Base-by-base conservation (phyloP, 2,113 vertebrate species). In the Bolborhynchus lineola region DNA sequence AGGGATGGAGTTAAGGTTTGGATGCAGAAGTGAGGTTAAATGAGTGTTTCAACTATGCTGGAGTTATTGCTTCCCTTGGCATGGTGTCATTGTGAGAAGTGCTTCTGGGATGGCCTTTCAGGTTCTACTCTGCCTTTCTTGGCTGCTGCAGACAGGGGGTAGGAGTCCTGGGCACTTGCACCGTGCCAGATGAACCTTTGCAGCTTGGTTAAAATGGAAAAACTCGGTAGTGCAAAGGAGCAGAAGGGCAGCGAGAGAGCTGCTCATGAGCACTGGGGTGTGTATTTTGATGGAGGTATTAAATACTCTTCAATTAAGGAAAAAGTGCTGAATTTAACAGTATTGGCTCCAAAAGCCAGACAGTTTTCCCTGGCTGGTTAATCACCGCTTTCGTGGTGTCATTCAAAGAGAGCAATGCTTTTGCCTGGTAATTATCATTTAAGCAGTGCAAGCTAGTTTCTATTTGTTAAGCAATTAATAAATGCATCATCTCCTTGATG, bases 101-200 rank as follows among this genome's bases (percentile, higher is more conserved):
- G 63, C 53, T 78, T 72, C 44, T 69, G 39, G 59, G 31, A 19
- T 65, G 74, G n/a, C 16, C 9, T 87, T 84, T 35, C 37, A 21
- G 39, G 13, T 64, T 64, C 77, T 77, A 49, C 71, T 74, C 44
- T 57, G 24, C 53, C 13, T 65, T 55, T 60, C 80, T 39, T 53
- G 42, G 44, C 57, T 57, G 33, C 77, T 29, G 33, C 47, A 64
- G 72, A 41, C 44, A 19, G 17, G 0, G 0, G 5, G 2, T 21
- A 20, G 82, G 37, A 64, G 35, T 46, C 35, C 47, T 33, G 65
- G 18, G 55, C 28, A 2, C 47, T n/a, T 39, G 24, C 10, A 24
- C 70, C 1, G 0, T 39, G 31, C 33, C 7, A 10, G 41, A 13
- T 59, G n/a, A 82, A 64, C 5, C 0, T 78, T 65, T 77, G 24